Evolutionary conservation across 2,113 vertebrate species (phyloP).

Genomic region (Melanostigma gelatinosum): DNA sequence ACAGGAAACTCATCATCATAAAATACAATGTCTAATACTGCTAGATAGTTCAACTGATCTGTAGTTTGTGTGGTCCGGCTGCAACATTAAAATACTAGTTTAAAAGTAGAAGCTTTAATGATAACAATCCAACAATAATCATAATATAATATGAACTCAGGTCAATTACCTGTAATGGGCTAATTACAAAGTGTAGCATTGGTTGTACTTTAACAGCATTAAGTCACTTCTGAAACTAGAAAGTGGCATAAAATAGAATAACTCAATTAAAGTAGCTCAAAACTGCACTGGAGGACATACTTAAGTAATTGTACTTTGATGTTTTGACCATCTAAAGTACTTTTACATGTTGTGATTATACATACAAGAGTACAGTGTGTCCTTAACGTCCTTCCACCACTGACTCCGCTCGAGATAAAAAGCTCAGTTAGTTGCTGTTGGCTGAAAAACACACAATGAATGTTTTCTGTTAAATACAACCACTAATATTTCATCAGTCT

Average conservation of each 20-base stretch:
- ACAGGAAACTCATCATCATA: background rate
- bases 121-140: background rate
- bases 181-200: background rate
- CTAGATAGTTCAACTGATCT: background rate
- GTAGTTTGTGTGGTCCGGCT: background rate
- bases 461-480: conserved; percentile 21
- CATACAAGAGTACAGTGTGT: background rate
- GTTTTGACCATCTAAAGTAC: background rate
- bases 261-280: background rate
- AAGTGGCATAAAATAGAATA: background rate
- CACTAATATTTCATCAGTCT: conserved; percentile 5
- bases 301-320: background rate
- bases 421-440: background rate
- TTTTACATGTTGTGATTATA: background rate
- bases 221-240: background rate
- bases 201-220: background rate
- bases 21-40: background rate
- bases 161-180: background rate
- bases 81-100: background rate
- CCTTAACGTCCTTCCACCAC: background rate
- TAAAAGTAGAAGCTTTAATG: background rate
- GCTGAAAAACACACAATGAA: background rate
- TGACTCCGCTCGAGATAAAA: background rate
- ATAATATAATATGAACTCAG: background rate
- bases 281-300: background rate